Evolutionary conservation across 2,113 vertebrate genomes (phyloP).

Genomic region (Nasalis larvatus): DNA sequence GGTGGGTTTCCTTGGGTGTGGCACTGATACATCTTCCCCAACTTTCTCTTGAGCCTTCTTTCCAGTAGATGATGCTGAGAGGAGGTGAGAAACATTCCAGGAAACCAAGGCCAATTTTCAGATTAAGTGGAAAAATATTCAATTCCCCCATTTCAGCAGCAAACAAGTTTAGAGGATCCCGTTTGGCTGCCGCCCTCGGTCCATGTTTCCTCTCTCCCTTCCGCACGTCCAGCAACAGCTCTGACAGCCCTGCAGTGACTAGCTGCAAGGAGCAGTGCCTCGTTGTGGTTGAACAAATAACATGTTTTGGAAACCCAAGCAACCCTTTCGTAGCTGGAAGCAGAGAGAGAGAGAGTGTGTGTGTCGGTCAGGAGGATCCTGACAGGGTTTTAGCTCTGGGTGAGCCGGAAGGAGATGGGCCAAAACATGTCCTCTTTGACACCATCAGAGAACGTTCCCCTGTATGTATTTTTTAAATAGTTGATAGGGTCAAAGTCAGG

Average conservation of each 20-base stretch:
- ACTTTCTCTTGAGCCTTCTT: not conserved
- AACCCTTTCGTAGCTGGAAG: constrained; percentile 22
- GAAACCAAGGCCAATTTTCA: constrained; percentile 1
- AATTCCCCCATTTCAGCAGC: not conserved
- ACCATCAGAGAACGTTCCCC: not conserved
- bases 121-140: constrained; percentile 5
- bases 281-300: constrained; percentile 51
- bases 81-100: constrained; percentile 5
- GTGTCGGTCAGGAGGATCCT: not conserved
- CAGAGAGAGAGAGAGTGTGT: not conserved
- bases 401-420: not conserved
- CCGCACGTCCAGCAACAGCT: not conserved
- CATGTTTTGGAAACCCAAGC: constrained; percentile 48
- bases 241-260: not conserved
- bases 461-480: not conserved
- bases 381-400: not conserved
- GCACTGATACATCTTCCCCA: not conserved
- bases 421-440: not conserved
- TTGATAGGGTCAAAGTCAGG: not conserved
- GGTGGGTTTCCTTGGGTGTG: not conserved
- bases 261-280: constrained; percentile 27
- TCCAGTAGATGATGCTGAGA: not conserved
- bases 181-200: not conserved
- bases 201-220: not conserved
- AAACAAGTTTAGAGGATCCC: not conserved